Conservation (phyloP, 2,113 vertebrate genomes). For the Sylvietta virens region DNA sequence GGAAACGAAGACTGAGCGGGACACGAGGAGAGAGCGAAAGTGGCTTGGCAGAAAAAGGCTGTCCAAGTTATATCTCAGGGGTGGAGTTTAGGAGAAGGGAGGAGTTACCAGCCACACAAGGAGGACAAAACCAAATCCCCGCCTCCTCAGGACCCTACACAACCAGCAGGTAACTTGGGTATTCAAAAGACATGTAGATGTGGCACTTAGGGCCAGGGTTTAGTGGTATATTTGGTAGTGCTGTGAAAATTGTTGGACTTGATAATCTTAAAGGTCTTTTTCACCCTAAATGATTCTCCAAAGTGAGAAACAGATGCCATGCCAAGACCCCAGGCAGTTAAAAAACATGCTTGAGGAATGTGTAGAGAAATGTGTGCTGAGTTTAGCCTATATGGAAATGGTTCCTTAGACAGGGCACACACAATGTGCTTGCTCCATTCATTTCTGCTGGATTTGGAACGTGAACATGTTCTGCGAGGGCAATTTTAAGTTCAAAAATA, state of each 20-base stretch:
- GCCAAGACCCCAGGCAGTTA: neutral
- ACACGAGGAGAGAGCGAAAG: no score
- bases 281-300: neutral
- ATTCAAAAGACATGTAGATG: fast-evolving
- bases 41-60: no score
- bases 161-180: neutral
- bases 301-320: neutral
- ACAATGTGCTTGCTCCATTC: neutral
- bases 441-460: neutral
- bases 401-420: neutral
- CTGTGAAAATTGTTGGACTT: neutral
- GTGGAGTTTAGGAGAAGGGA: no score
- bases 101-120: no score
- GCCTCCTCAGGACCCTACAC: no score
- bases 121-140: no score
- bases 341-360: neutral
- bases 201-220: neutral
- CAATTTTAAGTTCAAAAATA: neutral
- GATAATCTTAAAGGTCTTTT: neutral
- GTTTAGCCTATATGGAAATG: neutral
- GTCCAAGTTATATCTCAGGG: no score
- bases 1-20: no score
- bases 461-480: neutral
- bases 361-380: neutral
- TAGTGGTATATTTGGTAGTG: neutral